Conservation (phyloP, 2,797 vertebrate genomes). For the Syncerus caffer region DNA sequence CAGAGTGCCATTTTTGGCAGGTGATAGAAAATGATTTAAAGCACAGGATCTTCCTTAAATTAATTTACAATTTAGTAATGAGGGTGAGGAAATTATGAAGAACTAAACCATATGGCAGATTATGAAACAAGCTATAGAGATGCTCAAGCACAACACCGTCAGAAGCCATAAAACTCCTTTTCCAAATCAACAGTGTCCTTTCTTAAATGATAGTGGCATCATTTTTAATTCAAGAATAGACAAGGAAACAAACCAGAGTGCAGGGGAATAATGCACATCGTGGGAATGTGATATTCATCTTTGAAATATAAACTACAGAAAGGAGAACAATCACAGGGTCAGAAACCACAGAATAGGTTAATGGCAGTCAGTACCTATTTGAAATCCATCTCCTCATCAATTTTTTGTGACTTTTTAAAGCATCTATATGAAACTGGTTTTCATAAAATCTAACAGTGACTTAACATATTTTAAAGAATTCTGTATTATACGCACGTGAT, state of each 20-base stretch:
- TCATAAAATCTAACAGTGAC: not conserved
- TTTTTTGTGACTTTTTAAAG: not conserved
- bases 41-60: not conserved
- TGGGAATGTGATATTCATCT: not conserved
- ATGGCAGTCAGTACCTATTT: not conserved
- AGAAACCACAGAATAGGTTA: not conserved
- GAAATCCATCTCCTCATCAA: not conserved
- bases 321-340: not conserved
- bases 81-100: conserved; percentile 37
- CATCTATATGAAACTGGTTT: not conserved
- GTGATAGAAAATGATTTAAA: conserved; percentile 37
- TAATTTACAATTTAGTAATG: conserved; percentile 44
- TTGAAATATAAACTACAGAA: not conserved
- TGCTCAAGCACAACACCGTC: not conserved
- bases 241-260: not conserved
- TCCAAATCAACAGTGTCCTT: not conserved
- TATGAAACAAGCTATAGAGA: not conserved
- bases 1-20: not conserved
- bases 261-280: not conserved
- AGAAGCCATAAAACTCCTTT: not conserved
- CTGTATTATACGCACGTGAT: not conserved
- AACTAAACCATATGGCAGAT: not conserved
- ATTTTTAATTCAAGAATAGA: conserved; percentile 34
- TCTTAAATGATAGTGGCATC: not conserved
- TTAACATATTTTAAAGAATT: not conserved